Evolutionary conservation across 2,113 vertebrate species (phyloP).

Genomic region (Entosphenus tridentatus): DNA sequence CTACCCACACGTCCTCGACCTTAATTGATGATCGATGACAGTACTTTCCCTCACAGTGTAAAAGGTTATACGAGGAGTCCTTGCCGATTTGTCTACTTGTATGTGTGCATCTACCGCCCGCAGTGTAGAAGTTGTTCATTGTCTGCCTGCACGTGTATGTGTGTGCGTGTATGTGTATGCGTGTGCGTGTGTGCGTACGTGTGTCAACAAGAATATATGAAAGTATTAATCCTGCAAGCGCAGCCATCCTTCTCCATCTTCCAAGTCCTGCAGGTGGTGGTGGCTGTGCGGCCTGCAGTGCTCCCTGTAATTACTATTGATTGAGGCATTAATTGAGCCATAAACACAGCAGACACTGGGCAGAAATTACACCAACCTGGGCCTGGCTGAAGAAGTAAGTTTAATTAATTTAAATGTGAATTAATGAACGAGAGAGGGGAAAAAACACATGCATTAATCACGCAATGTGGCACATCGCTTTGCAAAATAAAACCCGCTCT

Average conservation of each 20-base stretch:
- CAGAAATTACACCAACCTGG: background rate
- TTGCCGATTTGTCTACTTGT: no score
- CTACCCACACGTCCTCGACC: no score
- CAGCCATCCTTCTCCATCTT: background rate
- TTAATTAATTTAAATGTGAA: no score
- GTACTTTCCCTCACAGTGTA: no score
- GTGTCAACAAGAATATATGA: background rate
- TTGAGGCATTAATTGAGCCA: background rate
- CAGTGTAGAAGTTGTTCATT: background rate
- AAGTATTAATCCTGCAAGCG: background rate
- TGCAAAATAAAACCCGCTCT: no score
- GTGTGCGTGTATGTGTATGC: background rate
- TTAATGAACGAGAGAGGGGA: no score
- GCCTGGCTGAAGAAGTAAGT: no score
- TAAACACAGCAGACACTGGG: background rate
- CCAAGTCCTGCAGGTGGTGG: background rate
- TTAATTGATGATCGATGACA: no score
- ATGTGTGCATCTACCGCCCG: background rate
- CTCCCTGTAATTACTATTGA: background rate
- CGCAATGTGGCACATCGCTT: no score
- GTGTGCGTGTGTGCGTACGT: background rate
- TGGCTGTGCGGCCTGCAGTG: background rate
- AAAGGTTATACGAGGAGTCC: no score
- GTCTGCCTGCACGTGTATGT: background rate
- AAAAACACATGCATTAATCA: no score